Conservation (phyloP, 2,888 invertebrate genomes). For the Tetramorium bicarinatum region DNA sequence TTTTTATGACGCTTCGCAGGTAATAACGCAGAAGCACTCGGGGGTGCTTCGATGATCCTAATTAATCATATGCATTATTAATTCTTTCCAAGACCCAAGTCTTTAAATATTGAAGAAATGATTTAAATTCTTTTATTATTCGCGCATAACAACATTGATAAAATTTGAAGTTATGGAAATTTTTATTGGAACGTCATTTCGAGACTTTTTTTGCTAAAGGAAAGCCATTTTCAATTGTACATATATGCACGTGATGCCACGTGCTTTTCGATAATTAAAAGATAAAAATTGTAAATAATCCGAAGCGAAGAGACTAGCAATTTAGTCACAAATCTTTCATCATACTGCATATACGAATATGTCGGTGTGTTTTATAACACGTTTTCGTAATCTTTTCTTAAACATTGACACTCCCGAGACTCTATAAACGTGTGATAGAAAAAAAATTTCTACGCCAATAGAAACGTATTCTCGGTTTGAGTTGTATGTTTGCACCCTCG, state of each 20-base stretch:
- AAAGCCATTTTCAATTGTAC: neutral
- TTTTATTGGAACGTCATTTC: neutral
- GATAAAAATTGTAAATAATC: neutral
- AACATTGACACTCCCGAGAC: neutral
- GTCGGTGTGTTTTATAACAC: neutral
- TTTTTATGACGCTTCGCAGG: constrained; percentile 24
- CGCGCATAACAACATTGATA: neutral
- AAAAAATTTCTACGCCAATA: constrained; percentile 13
- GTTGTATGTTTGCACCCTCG: constrained; percentile 54
- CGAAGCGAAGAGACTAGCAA: neutral
- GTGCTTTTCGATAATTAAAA: too few relatives aligned
- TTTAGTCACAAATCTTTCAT: neutral
- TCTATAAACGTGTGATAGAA: neutral
- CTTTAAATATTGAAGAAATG: neutral
- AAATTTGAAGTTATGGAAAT: neutral
- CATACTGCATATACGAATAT: neutral
- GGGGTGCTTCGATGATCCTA: neutral
- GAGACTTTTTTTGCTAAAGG: neutral
- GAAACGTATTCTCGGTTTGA: constrained; percentile 12
- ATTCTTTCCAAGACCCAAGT: neutral
- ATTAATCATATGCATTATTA: constrained; percentile 24
- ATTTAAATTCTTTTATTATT: neutral
- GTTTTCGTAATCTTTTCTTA: constrained; percentile 12
- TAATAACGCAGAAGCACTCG: neutral
- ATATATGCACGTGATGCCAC: neutral